These are phyloP conservation scores for Gopherus evgoodei DNA, from an alignment of 2,113 vertebrate species.

Conservation along the genomic window DNA sequence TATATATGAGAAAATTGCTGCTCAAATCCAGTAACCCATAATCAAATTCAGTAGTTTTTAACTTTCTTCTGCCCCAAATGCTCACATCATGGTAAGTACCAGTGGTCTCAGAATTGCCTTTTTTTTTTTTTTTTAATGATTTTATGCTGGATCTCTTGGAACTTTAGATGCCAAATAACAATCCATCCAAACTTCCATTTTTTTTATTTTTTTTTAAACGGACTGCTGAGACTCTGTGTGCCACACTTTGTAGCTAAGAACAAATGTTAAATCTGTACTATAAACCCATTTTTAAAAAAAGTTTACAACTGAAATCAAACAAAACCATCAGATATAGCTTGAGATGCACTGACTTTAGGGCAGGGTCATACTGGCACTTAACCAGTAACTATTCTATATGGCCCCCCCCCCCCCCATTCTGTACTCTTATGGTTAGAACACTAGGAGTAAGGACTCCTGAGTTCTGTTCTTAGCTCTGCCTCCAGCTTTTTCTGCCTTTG, in stretches of 20 bases:
- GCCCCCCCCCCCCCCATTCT: not conserved
- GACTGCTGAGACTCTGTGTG: not conserved
- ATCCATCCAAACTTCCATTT: not conserved
- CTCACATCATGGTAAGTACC: not conserved
- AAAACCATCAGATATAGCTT: not conserved
- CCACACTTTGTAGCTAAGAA: not conserved
- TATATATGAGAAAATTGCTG: not conserved
- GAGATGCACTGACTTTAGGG: not conserved
- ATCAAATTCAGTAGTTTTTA: accelerated
- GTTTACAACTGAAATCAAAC: not conserved
- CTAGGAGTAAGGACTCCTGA: not conserved
- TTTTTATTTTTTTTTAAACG: not conserved
- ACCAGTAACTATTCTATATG: not conserved
- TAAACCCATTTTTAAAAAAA: not conserved
- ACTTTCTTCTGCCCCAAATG: not conserved
- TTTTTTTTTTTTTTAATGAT: not conserved
- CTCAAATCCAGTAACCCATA: not conserved
- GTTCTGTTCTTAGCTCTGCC: not conserved
- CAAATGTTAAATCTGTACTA: not conserved
- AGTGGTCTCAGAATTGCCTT: not conserved
- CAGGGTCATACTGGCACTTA: not conserved
- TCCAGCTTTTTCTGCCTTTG: not conserved
- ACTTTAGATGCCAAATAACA: not conserved
- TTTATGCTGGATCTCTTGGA: not conserved
- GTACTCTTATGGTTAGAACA: not conserved